phyloP scores from a whole-genome alignment of 2,113 vertebrate genomes.

The Microtus ochrogaster region DNA sequence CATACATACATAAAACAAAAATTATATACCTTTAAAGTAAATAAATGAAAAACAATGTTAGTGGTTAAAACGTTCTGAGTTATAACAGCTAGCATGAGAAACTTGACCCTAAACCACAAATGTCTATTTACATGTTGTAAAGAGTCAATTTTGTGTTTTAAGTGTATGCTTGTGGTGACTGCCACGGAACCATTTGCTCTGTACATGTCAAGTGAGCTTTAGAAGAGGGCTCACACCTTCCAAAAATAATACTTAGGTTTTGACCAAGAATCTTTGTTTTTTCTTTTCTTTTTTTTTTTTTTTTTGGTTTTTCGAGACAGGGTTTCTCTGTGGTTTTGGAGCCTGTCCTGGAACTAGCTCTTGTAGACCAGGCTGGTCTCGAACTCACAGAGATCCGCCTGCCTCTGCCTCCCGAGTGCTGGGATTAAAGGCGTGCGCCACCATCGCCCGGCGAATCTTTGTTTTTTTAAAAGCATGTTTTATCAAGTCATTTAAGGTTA shows the following conservation, averaged over 20 bases:
- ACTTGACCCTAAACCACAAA: background rate
- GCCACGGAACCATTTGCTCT: background rate
- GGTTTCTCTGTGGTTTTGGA: too few species aligned
- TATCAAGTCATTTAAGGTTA: background rate
- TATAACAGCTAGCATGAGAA: background rate
- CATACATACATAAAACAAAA: background rate
- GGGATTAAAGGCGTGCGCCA: too few species aligned
- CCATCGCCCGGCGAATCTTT: too few species aligned
- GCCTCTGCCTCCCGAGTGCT: too few species aligned
- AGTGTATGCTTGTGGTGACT: background rate
- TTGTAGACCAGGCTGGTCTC: too few species aligned
- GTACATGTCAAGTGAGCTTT: constrained; percentile 17
- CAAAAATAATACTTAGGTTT: constrained; percentile 46
- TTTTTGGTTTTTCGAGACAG: too few species aligned
- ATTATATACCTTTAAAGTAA: background rate
- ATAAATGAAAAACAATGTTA: background rate
- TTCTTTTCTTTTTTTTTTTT: too few species aligned
- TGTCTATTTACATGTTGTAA: constrained; percentile 8
- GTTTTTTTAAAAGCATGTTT: constrained; percentile 38
- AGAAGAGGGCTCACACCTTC: background rate
- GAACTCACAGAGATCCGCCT: too few species aligned
- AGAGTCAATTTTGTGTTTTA: background rate
- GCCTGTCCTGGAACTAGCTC: too few species aligned
- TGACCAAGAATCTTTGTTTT: constrained; percentile 11
- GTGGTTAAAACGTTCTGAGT: constrained; percentile 38